Conservation (phyloP, 2,797 vertebrate genomes). For the Lutjanus campechanus region DNA sequence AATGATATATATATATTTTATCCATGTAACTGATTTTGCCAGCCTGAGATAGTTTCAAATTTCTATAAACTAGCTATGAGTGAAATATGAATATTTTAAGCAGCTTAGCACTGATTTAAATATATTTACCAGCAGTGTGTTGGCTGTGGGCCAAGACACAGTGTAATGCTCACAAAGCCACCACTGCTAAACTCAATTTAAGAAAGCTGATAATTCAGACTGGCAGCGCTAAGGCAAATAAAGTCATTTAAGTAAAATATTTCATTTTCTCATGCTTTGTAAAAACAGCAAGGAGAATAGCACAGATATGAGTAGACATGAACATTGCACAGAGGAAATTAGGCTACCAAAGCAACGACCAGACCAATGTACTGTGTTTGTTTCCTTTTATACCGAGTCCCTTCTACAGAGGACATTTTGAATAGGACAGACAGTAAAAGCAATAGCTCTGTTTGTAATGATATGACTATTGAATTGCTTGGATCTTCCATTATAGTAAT, state of each 20-base stretch:
- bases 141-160: slow-evolving; percentile 89
- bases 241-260: slow-evolving; percentile 88
- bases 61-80: slow-evolving; percentile 91
- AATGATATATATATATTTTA: slow-evolving; percentile 61
- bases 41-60: slow-evolving; percentile 89
- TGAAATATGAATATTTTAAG: slow-evolving; percentile 94
- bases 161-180: slow-evolving; percentile 89
- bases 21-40: slow-evolving; percentile 85
- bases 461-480: not conserved
- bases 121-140: slow-evolving; percentile 90
- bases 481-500: not conserved
- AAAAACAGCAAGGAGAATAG: slow-evolving; percentile 75
- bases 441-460: not conserved
- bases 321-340: slow-evolving; percentile 24
- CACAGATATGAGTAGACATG: slow-evolving; percentile 53
- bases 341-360: slow-evolving; percentile 25
- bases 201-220: slow-evolving; percentile 88
- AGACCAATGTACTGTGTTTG: not conserved
- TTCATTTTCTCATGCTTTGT: slow-evolving; percentile 85
- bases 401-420: not conserved
- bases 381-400: not conserved
- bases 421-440: not conserved
- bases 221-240: slow-evolving; percentile 89
- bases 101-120: slow-evolving; percentile 94
- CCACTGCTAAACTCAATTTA: slow-evolving; percentile 90